Conservation (phyloP, 2,888 invertebrate species). For the Dryococelus australis region DNA sequence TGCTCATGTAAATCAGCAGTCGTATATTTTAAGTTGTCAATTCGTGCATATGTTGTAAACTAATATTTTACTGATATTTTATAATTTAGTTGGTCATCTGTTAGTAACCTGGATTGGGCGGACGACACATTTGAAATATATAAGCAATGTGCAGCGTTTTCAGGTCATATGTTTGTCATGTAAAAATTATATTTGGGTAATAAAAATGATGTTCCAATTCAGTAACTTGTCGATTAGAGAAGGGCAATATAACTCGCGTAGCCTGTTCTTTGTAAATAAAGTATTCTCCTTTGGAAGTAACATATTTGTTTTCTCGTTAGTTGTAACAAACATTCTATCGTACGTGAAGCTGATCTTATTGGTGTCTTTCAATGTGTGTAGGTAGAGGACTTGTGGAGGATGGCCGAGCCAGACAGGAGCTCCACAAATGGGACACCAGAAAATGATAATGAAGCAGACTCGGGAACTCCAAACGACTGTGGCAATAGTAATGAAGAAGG, state of each 20-base stretch:
- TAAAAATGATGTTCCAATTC: not conserved
- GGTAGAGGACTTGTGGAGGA: constrained; percentile 37
- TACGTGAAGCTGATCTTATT: not conserved
- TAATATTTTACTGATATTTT: not conserved
- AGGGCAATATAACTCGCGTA: not conserved
- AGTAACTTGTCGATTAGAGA: not conserved
- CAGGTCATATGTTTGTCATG: not conserved
- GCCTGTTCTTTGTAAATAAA: not conserved
- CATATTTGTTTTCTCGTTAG: not conserved
- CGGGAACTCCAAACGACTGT: constrained; percentile 48
- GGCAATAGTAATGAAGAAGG: constrained; percentile 48
- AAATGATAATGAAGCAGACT: constrained; percentile 59
- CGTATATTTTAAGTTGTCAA: not conserved
- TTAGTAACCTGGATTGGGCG: constrained; percentile 39
- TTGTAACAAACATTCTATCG: not conserved
- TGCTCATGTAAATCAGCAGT: not conserved
- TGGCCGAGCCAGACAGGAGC: constrained; percentile 45
- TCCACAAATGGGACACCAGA: constrained; percentile 44
- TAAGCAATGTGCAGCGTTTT: not conserved
- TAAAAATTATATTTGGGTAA: not conserved
- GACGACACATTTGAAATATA: constrained; percentile 17
- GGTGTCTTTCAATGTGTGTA: not conserved
- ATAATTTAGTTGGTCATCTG: constrained; percentile 32
- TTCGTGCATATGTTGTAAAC: too few species aligned
- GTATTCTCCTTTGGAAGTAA: too few species aligned